phyloP scores from a whole-genome alignment of 1,140 invertebrate genomes.

The Oedothorax gibbosus region DNA sequence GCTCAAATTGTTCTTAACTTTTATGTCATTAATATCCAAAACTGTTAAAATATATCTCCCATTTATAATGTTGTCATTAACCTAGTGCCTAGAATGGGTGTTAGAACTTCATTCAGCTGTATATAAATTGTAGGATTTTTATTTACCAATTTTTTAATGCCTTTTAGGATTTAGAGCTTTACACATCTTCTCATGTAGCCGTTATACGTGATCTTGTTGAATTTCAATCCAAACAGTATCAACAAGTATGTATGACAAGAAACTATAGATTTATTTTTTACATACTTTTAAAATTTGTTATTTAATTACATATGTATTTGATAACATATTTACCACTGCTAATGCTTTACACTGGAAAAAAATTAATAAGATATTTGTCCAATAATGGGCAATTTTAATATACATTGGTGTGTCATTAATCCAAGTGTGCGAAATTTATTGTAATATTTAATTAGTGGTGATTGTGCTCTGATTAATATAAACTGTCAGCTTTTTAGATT shows the following conservation, averaged over 20 bases:
- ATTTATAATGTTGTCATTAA: too few species aligned
- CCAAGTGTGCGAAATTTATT: too few species aligned
- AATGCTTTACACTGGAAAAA: neutral
- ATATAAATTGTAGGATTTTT: neutral
- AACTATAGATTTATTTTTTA: neutral
- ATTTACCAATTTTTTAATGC: neutral
- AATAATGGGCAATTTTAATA: too few species aligned
- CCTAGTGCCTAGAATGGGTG: too few species aligned
- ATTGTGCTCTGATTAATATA: too few species aligned
- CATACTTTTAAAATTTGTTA: neutral
- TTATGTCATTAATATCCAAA: too few species aligned
- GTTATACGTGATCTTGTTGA: constrained; percentile 80
- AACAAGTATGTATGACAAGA: constrained; percentile 73
- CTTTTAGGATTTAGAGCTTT: constrained; percentile 69
- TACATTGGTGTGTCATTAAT: too few species aligned
- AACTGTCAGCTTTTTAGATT: too few species aligned
- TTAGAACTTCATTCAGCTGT: neutral
- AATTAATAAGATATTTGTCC: neutral
- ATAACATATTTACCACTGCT: neutral
- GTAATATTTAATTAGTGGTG: too few species aligned
- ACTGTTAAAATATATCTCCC: too few species aligned
- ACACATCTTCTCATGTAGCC: constrained; percentile 72
- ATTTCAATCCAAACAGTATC: constrained; percentile 77
- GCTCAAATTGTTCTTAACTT: too few species aligned
- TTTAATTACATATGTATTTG: neutral